Conservation (phyloP, 2,113 vertebrate species). For the Chloropsis cyanopogon region DNA sequence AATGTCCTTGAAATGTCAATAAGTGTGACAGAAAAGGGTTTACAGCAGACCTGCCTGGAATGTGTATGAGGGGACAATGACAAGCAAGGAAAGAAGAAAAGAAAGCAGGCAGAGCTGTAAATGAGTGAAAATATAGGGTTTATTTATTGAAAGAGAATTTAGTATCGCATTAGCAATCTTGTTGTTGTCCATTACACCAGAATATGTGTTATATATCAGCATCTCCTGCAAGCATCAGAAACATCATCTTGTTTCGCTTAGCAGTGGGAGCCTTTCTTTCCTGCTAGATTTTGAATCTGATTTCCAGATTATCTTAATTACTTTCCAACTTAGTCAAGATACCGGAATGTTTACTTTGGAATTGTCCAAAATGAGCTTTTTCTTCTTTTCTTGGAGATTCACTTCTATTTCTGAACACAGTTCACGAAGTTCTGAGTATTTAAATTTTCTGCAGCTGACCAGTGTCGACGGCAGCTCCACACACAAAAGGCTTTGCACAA, state of each 20-base stretch:
- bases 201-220: background rate
- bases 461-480: background rate
- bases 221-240: background rate
- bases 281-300: background rate
- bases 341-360: constrained; percentile 51
- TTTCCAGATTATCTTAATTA: constrained; percentile 38
- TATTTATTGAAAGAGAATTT: background rate
- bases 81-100: background rate
- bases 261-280: background rate
- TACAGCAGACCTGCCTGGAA: background rate
- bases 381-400: background rate
- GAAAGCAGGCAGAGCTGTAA: background rate
- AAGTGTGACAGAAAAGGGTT: constrained; percentile 7
- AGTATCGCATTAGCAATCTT: background rate
- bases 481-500: background rate
- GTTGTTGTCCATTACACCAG: background rate
- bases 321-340: constrained; percentile 32
- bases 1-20: background rate
- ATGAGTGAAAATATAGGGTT: background rate
- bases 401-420: background rate
- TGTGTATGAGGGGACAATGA: background rate
- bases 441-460: background rate
- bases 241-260: background rate
- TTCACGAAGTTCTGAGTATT: background rate
- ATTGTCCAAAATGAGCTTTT: background rate